Base-by-base conservation (phyloP, 2,113 vertebrate genomes). In the Xenus cinereus region DNA sequence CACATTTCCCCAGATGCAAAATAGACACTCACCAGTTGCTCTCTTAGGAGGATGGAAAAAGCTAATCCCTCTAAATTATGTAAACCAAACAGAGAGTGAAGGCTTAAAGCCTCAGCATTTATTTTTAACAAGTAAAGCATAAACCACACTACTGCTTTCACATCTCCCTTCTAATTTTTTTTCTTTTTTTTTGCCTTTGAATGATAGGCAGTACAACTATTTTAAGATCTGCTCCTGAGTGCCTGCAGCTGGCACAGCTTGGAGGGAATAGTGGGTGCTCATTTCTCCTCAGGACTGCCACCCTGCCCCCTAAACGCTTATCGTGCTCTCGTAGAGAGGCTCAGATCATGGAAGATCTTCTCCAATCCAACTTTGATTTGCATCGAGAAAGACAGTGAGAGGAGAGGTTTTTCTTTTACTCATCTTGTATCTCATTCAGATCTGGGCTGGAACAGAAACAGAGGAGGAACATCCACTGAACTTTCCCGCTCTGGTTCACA, bases 21-120 rank as follows among this genome's bases (percentile, higher is more conserved):
- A 51, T 60, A 95, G 84, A 87, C 28, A 54, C 43, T 85, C 62
- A 73, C 56, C 62, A 87, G 80, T 69, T 73, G 33, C 66, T 93
- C 53, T 82, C 66, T 57, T 56, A 73, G 66, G 86, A 94, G 73
- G 67, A 82, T 87, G 83, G 89, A 82, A 95, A 96, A 97, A 96
- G 24, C 80, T 87, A 92, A 93, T 91, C 63, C 66, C 54, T 85
- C 89, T 85, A 82, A 97, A 95, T 93, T 89, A 82, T 82, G 77
- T 89, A 93, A 95, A 95, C 90, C 89, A 81, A 90, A 84, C 32
- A 54, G 37, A 35, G 68, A 91, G 19, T 39, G 45, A 75, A 95
- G 53, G 56, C n/a, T 89, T 89, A 76, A 93, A 95, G 41, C 69
- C 48, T 81, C 69, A 46, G 48, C 37, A 67, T 85, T 96, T 87